Percentiles rank a stretch among this genome's conserved stretches.
Evolutionary conservation across 2,113 vertebrate genomes (phyloP).

Genomic region (Chionodraco myersi): DNA sequence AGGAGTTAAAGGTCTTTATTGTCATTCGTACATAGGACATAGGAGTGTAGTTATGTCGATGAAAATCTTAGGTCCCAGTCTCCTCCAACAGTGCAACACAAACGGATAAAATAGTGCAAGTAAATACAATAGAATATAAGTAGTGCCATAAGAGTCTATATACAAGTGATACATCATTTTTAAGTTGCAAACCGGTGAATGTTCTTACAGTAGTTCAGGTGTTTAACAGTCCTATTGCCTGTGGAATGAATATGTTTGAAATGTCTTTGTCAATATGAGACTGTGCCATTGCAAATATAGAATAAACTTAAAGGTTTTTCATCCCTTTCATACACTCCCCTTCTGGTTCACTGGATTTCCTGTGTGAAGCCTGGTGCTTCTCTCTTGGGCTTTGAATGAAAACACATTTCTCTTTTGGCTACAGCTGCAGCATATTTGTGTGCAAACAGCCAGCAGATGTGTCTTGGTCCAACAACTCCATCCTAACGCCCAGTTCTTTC

Average conservation of each 20-base stretch:
- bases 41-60: too few species aligned
- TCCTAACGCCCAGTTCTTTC: slow-evolving; percentile 31
- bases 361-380: slow-evolving; percentile 55
- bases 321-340: slow-evolving; percentile 60
- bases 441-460: slow-evolving; percentile 79
- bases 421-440: slow-evolving; percentile 71
- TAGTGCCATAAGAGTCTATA: too few species aligned
- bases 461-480: slow-evolving; percentile 58
- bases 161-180: too few species aligned
- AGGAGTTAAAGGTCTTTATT: too few species aligned
- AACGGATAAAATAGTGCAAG: too few species aligned
- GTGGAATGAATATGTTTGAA: background rate
- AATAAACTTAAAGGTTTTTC: slow-evolving; percentile 33
- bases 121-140: too few species aligned
- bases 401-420: slow-evolving; percentile 62
- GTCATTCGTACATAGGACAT: too few species aligned
- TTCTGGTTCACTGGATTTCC: slow-evolving; percentile 66
- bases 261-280: slow-evolving; percentile 55
- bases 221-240: too few species aligned
- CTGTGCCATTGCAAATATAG: slow-evolving; percentile 43
- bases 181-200: too few species aligned
- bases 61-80: too few species aligned
- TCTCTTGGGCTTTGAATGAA: slow-evolving; percentile 67
- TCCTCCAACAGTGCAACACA: too few species aligned
- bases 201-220: too few species aligned